Evolutionary conservation across 2,888 invertebrate genomes (phyloP).

Genomic region (Myopa testacea): DNA sequence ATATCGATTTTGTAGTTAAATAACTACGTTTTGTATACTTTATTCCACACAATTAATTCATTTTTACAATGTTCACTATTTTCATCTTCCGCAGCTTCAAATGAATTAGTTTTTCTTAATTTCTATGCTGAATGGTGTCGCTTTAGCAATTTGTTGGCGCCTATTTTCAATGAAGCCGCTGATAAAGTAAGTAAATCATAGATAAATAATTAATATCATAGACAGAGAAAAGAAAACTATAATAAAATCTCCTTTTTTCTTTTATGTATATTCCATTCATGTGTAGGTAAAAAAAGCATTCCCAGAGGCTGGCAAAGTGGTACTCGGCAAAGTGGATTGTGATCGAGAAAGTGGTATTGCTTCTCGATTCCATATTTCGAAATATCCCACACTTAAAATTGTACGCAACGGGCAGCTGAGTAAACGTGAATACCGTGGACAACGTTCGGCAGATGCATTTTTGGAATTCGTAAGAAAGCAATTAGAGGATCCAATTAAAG

Average conservation of each 20-base stretch:
- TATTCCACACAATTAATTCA: too few species aligned
- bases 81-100: slow-evolving; percentile 77
- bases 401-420: slow-evolving; percentile 91
- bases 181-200: slow-evolving; percentile 74
- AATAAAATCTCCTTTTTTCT: background rate
- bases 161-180: slow-evolving; percentile 96
- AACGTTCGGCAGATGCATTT: slow-evolving; percentile 91
- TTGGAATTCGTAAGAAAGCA: slow-evolving; percentile 89
- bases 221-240: background rate
- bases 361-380: slow-evolving; percentile 93
- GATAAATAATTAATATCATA: background rate
- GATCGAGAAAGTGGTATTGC: slow-evolving; percentile 90
- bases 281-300: slow-evolving; percentile 73
- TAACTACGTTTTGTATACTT: too few species aligned
- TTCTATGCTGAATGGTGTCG: slow-evolving; percentile 99
- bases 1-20: too few species aligned
- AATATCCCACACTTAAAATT: slow-evolving; percentile 98
- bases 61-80: too few species aligned
- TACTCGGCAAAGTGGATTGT: slow-evolving; percentile 97
- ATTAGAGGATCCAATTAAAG: slow-evolving; percentile 85
- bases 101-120: slow-evolving; percentile 97
- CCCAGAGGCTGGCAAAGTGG: slow-evolving; percentile 85
- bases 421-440: slow-evolving; percentile 91
- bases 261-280: slow-evolving; percentile 2
- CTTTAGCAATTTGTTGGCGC: slow-evolving; percentile 96